Percentiles rank a stretch among this genome's conserved stretches.
phyloP scores from a whole-genome alignment of 1,140 invertebrate species.

The Campodea augens region DNA sequence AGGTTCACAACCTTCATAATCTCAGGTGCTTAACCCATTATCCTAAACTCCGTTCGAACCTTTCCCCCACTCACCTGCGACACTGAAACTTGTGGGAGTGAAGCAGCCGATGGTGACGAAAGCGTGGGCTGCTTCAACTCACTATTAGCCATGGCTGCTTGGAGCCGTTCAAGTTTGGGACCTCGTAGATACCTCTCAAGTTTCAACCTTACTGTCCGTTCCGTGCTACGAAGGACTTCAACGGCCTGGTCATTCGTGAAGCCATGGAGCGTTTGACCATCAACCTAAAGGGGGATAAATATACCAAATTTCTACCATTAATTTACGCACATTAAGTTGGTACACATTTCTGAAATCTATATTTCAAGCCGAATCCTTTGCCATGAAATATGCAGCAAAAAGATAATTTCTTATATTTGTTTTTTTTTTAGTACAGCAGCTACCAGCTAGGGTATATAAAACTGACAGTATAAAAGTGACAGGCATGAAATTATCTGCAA shows the following conservation, averaged over 20 bases:
- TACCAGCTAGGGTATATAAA: too few relatives aligned
- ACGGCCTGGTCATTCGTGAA: slow-evolving; percentile 93
- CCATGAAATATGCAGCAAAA: too few relatives aligned
- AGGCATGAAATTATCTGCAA: too few relatives aligned
- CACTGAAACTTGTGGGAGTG: slow-evolving; percentile 54
- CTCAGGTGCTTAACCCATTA: slow-evolving; percentile 27
- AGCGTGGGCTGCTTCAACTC: slow-evolving; percentile 34
- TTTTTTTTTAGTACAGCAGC: too few relatives aligned
- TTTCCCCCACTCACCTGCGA: too few relatives aligned
- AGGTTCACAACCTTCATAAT: background rate
- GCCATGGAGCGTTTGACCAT: slow-evolving; percentile 77
- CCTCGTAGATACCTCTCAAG: slow-evolving; percentile 82
- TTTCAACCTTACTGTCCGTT: slow-evolving; percentile 63
- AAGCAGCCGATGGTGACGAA: slow-evolving; percentile 49
- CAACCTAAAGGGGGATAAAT: slow-evolving; percentile 46
- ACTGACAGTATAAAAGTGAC: too few relatives aligned
- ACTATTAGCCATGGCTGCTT: slow-evolving; percentile 75
- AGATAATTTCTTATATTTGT: too few relatives aligned
- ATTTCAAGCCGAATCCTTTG: slow-evolving; percentile 1
- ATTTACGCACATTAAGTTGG: background rate
- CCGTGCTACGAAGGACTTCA: slow-evolving; percentile 71
- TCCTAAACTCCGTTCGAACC: too few relatives aligned
- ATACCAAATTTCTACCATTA: background rate
- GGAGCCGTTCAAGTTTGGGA: slow-evolving; percentile 85
- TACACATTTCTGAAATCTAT: too few relatives aligned